Percentiles rank a stretch among this genome's conserved stretches.
Evolutionary conservation across 2,113 vertebrate species (phyloP).

Genomic region (Sula dactylatra): DNA sequence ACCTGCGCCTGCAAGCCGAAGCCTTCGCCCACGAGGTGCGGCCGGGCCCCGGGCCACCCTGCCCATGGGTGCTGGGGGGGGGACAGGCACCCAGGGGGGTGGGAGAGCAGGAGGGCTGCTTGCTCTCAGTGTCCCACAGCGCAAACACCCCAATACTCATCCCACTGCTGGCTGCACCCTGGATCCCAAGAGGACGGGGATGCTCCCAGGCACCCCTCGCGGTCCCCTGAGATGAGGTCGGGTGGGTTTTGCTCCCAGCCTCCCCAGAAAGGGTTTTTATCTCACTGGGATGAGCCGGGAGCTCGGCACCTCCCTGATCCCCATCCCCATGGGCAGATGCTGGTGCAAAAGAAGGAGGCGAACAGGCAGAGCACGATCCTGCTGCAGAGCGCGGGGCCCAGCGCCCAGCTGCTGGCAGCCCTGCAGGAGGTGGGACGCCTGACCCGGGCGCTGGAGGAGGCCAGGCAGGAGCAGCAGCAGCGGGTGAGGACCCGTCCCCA

Average conservation of each 20-base stretch:
- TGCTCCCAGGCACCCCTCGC: rapidly evolving
- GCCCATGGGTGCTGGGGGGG: background rate
- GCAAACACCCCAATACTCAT: background rate
- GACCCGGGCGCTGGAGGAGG: conserved; percentile 59
- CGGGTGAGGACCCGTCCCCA: conserved; percentile 29
- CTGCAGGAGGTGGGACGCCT: conserved; percentile 71
- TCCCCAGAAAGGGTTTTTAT: background rate
- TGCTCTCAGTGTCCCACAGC: background rate
- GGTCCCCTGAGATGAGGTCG: rapidly evolving
- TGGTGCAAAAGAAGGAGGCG: conserved; percentile 65
- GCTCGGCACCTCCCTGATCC: background rate
- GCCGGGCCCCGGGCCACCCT: background rate
- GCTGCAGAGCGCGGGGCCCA: conserved; percentile 7
- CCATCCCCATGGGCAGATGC: conserved; percentile 51
- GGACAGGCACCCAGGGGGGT: too few relatives aligned
- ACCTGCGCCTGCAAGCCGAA: conserved; percentile 76
- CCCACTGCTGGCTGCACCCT: background rate
- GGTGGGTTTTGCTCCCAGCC: background rate
- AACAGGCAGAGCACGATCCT: conserved; percentile 52
- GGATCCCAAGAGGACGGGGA: background rate
- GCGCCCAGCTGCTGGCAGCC: conserved; percentile 67
- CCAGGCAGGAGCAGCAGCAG: conserved; percentile 53
- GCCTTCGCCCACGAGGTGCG: conserved; percentile 78
- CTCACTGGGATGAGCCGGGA: rapidly evolving
- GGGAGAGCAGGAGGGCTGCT: too few relatives aligned